Base-by-base conservation (phyloP, 2,888 invertebrate species). In the Nycteola revayana region DNA sequence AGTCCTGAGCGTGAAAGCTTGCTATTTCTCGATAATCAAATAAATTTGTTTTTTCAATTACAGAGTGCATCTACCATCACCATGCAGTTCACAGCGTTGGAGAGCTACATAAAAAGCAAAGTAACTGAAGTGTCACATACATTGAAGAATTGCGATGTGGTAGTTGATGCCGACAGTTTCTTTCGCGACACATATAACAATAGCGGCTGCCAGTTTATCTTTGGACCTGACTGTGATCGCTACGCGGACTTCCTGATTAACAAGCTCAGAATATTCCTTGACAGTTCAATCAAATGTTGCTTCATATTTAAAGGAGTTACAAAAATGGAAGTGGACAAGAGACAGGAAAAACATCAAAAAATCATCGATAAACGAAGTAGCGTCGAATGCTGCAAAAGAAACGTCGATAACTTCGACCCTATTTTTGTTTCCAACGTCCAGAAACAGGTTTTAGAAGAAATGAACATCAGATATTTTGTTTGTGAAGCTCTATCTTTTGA, bases 401-500 rank as follows among this genome's bases (percentile, higher is more conserved):
- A 25, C 8, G 11, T 8, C 1, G 3, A 0, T 10, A 36, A 37
- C 24, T 46, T 44, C 10, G 42, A 50, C 3, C 60, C 58, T 0
- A 39, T 50, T 7, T 26, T 60, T 7, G 30, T 48, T 3, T 23
- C 34, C 10, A 50, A 56, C 2, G 32, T 53, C 0, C 42, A 53
- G 23, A 46, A 33, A 37, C 53, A 65, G 38, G 49, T 70, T 0
- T 37, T 71, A 9, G 34, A 63, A 7, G 41, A 54, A 40, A 42
- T 65, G 14, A 33, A 36, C 1, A 60, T 70, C 8, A 53, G 48
- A 26, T 67, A 63, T 35, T 61, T 51, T 32, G 45, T 60, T 7
- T 49, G 54, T 7, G 60, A 64, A 37, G 54, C 58, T 25, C 50
- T 55, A 24, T 48, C 50, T 7, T 36, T 34, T 21, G 59, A 53